Percentiles rank a stretch among this genome's conserved stretches.
Evolutionary conservation across 2,888 invertebrate species (phyloP).

Genomic region (Metacarcinus magister): DNA sequence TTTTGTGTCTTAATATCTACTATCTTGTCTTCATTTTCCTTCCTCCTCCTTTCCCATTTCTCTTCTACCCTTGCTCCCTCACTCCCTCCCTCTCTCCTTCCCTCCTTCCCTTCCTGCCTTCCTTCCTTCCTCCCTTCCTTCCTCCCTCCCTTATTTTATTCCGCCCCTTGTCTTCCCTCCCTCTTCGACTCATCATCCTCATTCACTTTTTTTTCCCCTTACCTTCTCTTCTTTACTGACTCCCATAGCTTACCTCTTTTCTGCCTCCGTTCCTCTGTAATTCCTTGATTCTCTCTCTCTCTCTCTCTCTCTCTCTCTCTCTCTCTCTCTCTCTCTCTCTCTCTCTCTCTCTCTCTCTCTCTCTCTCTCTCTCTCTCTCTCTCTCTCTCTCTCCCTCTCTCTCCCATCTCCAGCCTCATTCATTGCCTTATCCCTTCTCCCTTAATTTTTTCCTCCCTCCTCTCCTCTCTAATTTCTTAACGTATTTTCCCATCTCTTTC

Average conservation of each 20-base stretch:
- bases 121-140: neutral
- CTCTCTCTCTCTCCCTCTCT: too few relatives aligned
- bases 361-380: too few relatives aligned
- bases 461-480: neutral
- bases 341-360: too few relatives aligned
- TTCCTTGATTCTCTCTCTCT: neutral
- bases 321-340: neutral
- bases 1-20: neutral
- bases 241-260: neutral
- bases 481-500: neutral
- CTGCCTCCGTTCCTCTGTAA: neutral
- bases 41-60: neutral
- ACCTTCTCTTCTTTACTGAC: neutral
- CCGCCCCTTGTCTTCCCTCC: neutral
- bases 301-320: neutral
- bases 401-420: too few relatives aligned
- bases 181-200: neutral
- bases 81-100: neutral
- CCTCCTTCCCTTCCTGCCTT: neutral
- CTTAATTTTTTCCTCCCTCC: neutral
- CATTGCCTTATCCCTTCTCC: too few relatives aligned
- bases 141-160: neutral
- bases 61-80: neutral
- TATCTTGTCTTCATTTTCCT: neutral
- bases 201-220: neutral